phyloP scores from a whole-genome alignment of 2,888 invertebrate genomes.

The Dusona sp. region DNA sequence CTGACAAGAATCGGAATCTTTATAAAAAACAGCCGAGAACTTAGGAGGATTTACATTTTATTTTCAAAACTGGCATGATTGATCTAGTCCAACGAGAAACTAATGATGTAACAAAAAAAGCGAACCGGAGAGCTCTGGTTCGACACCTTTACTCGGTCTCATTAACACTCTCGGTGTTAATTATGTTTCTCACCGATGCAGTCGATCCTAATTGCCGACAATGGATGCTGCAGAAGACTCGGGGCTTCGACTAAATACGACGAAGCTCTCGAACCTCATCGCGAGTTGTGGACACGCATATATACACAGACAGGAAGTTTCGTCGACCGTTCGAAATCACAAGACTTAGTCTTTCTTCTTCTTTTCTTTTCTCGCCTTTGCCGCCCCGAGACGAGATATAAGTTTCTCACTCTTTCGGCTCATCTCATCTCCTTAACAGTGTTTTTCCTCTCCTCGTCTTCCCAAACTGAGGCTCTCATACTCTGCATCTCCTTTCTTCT shows the following conservation, averaged over 20 bases:
- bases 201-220: slow-evolving; percentile 81
- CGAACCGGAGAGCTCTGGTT: slow-evolving; percentile 72
- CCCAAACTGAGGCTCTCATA: slow-evolving; percentile 15
- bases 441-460: slow-evolving; percentile 43
- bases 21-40: not conserved
- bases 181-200: slow-evolving; percentile 77
- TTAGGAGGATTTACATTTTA: not conserved
- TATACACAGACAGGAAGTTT: slow-evolving; percentile 11
- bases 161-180: slow-evolving; percentile 83
- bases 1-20: not conserved
- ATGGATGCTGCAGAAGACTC: slow-evolving; percentile 67
- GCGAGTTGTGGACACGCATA: slow-evolving; percentile 41
- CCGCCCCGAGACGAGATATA: slow-evolving; percentile 19
- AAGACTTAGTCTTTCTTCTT: slow-evolving; percentile 23
- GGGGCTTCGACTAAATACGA: slow-evolving; percentile 40
- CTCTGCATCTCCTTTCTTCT: slow-evolving; percentile 27
- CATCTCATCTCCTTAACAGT: slow-evolving; percentile 32
- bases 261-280: slow-evolving; percentile 34
- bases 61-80: not conserved
- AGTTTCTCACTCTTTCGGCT: slow-evolving; percentile 39
- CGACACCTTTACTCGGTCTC: slow-evolving; percentile 80
- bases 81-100: slow-evolving; percentile 37
- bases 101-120: slow-evolving; percentile 58
- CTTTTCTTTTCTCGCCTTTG: slow-evolving; percentile 2
- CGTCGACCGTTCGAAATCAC: slow-evolving; percentile 49